Percentiles rank a stretch among this genome's conserved stretches.
These are phyloP conservation scores for Misgurnus mizolepis DNA, from an alignment of 2,113 vertebrate genomes.

Conservation along the genomic window DNA sequence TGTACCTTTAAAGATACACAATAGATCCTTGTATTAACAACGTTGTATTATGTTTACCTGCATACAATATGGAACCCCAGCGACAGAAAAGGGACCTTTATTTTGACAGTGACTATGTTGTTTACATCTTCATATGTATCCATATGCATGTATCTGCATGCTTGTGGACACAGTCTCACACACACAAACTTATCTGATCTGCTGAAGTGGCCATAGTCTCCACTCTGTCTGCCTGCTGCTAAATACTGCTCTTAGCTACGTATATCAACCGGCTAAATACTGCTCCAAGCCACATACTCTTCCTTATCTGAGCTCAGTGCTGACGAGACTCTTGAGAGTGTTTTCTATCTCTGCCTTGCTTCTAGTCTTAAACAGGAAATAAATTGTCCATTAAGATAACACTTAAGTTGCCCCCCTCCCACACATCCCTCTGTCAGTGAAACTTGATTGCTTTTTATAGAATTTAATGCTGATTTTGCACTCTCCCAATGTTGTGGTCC, in stretches of 20 bases:
- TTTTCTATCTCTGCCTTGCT: constrained; percentile 43
- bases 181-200: constrained; percentile 70
- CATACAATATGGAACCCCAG: no score
- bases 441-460: background rate
- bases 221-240: constrained; percentile 76
- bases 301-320: constrained; percentile 48
- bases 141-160: background rate
- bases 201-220: constrained; percentile 73
- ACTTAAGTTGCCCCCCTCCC: constrained; percentile 39
- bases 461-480: no score
- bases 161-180: background rate
- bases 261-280: constrained; percentile 66
- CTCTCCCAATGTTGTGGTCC: no score
- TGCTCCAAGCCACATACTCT: constrained; percentile 51
- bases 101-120: background rate
- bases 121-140: background rate
- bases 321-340: constrained; percentile 45
- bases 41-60: no score
- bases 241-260: constrained; percentile 56
- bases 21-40: no score
- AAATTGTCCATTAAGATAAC: constrained; percentile 37
- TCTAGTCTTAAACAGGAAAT: constrained; percentile 36
- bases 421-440: background rate
- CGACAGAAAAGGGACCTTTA: no score
- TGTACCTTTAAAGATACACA: no score